These are phyloP conservation scores for Leptosomus discolor DNA, from an alignment of 2,113 vertebrate species.

Conservation along the genomic window DNA sequence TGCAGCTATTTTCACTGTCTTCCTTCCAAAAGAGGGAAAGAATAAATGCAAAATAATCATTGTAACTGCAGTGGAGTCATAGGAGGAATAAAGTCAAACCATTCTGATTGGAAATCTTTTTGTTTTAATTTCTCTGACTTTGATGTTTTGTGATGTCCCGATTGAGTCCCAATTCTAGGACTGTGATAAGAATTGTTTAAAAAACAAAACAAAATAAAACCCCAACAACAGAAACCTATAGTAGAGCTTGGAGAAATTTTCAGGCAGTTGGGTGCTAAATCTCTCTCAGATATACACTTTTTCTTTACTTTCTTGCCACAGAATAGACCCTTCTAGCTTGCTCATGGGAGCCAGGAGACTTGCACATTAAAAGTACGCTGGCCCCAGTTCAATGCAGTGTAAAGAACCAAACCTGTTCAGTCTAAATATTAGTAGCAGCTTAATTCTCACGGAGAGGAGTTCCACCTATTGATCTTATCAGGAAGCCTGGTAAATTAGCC, in stretches of 20 bases:
- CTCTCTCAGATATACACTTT: not conserved
- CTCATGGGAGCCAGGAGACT: not conserved
- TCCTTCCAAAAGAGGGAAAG: not conserved
- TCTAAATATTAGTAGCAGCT: not conserved
- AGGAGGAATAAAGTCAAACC: not conserved
- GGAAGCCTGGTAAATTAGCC: not conserved
- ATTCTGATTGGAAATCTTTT: not conserved
- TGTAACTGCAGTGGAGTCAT: not conserved
- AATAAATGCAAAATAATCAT: not conserved
- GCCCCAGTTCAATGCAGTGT: not conserved
- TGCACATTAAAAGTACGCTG: not conserved
- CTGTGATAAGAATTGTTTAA: not conserved
- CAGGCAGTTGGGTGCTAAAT: not conserved
- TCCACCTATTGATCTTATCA: not conserved
- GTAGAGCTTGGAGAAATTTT: not conserved
- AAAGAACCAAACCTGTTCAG: conserved; percentile 18
- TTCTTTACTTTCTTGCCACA: not conserved
- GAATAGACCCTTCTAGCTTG: not conserved
- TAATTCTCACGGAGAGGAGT: not conserved
- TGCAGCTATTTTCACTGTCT: not conserved
- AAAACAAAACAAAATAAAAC: not conserved
- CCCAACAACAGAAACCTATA: not conserved
- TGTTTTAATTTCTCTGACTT: not conserved
- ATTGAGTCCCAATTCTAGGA: not conserved
- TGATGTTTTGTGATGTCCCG: not conserved